A percentile compares a stretch with the other conserved stretches of the same genome.
These are phyloP conservation scores for Gyrodactylus salaris DNA, from an alignment of 1,140 invertebrate species.

Conservation along the genomic window DNA sequence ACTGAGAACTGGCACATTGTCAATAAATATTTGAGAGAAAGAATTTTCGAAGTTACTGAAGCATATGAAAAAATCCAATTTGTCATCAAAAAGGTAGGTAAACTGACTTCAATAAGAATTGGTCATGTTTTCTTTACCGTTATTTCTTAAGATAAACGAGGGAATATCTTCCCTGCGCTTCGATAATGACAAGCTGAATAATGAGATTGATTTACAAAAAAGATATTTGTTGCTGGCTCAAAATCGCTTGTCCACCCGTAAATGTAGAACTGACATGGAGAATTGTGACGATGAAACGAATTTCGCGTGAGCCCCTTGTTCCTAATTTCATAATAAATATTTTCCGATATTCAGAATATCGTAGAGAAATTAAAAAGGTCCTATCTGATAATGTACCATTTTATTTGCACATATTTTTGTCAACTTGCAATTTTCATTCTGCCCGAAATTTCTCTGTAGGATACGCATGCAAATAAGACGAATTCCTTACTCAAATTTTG, in stretches of 20 bases:
- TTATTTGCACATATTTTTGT: no score
- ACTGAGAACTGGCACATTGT: not conserved
- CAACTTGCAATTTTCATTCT: no score
- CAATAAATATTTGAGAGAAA: not conserved
- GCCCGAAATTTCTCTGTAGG: no score
- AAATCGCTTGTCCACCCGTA: not conserved
- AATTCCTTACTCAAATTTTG: no score
- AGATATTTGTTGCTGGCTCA: not conserved
- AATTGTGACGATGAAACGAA: not conserved
- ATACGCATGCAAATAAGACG: no score
- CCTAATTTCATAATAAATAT: not conserved
- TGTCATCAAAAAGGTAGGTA: not conserved
- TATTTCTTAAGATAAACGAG: not conserved
- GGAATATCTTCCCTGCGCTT: not conserved
- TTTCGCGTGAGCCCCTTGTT: not conserved
- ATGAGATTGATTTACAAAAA: not conserved
- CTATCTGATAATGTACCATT: no score
- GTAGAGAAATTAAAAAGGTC: no score
- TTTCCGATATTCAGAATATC: no score
- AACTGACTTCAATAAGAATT: not conserved
- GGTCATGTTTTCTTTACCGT: not conserved
- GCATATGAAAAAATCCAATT: not conserved
- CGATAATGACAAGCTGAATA: not conserved
- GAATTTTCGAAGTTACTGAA: not conserved
- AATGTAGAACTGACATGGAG: not conserved